Evolutionary conservation across 2,113 vertebrate genomes (phyloP).

Genomic region (Podilymbus podiceps): DNA sequence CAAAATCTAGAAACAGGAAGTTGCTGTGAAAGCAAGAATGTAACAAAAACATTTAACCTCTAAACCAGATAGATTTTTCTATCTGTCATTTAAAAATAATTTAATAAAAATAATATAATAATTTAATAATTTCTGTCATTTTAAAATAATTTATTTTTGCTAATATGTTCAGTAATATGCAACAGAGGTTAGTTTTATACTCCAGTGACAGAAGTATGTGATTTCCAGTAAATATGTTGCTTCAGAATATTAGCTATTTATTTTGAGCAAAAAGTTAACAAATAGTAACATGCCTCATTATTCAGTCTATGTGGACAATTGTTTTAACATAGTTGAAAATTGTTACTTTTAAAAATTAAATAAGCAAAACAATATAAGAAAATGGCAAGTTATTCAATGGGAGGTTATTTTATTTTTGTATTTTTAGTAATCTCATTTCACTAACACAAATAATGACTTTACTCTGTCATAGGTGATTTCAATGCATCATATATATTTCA

Average conservation of each 20-base stretch:
- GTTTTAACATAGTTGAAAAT: background rate
- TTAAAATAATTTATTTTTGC: background rate
- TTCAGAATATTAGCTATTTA: background rate
- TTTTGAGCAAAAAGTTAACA: background rate
- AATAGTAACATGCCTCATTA: background rate
- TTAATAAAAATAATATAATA: too few species aligned
- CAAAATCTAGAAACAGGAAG: background rate
- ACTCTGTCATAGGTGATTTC: background rate
- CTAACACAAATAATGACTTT: background rate
- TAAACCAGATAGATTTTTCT: background rate
- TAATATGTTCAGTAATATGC: background rate
- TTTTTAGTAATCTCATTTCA: background rate
- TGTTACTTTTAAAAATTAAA: background rate
- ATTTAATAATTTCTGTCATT: too few species aligned
- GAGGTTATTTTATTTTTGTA: background rate
- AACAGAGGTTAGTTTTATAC: background rate
- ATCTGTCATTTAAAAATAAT: background rate
- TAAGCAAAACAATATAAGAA: background rate
- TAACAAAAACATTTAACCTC: background rate
- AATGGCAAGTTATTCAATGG: background rate
- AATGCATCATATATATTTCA: background rate
- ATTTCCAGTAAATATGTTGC: background rate
- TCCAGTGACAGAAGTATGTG: background rate
- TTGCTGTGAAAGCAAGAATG: background rate
- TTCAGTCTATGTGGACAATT: background rate